Evolutionary conservation across 2,797 vertebrate genomes (phyloP), one percentile per base, ranked within the genome.

Genomic region (Phrynocephalus forsythii): DNA sequence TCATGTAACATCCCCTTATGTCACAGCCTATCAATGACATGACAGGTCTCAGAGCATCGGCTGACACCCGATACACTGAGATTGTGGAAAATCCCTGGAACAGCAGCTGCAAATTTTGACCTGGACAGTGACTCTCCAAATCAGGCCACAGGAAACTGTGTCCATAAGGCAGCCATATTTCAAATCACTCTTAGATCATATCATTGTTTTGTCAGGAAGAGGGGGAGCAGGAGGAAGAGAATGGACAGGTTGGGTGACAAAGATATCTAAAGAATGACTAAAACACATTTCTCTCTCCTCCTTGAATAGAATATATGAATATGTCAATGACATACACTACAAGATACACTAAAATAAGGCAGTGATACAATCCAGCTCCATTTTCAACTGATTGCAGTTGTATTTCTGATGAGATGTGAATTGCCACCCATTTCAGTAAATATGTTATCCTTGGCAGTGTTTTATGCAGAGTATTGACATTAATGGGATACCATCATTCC

Each of bases 1-100:
- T 93, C 86, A 89, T 93, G 87, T 88, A 93, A 93, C 86, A 94
- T 93, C 85, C 87, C 91, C 80, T 92, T 92, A 90, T 94, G 91
- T 92, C 87, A 89, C 89, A 94, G 85, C 33, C 84, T 93, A 91
- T 92, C 94, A 94, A 83, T 44, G 52, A 88, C 93, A 92, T 93
- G 91, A 94, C 92, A 93, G 86, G 79, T 89, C 86, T 91, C 83
- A 50, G 86, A 91, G 75, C 26, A 1, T 95, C 91, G 92, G 81
- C 84, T 86, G 89, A 85, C 86, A 91, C 68, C 77, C 92, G 89
- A 91, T 93, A 89, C 0, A 75, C 13, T 20, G 28, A 91, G 78
- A 88, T 73, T 50, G 90, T 83, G 92, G 93, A 92, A 93, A 91
- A 91, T 89, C 84, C 91, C 91, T 91, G 56, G 50, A 87, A 91